phyloP scores from a whole-genome alignment of 2,888 invertebrate genomes.

The Matsumyia berberina region DNA sequence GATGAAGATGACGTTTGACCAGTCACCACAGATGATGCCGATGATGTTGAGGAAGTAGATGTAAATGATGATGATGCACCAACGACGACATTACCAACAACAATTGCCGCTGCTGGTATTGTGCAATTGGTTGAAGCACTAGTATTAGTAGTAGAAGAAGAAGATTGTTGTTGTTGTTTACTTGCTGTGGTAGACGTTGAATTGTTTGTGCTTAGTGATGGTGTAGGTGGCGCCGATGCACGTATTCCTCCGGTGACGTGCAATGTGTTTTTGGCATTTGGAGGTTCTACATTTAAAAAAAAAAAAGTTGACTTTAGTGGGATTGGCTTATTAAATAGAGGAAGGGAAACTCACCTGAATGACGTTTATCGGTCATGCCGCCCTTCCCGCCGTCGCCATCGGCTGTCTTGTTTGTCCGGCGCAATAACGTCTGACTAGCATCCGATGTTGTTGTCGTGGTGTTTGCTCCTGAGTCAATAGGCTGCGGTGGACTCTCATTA shows the following conservation, averaged over 20 bases:
- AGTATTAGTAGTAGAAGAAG: constrained; percentile 43
- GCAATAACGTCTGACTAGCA: constrained; percentile 78
- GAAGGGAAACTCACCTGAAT: constrained; percentile 77
- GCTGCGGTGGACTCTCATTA: constrained; percentile 84
- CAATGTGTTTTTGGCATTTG: constrained; percentile 78
- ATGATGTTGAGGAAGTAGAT: constrained; percentile 77
- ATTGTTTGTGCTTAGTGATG: constrained; percentile 64
- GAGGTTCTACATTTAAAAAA: constrained; percentile 77
- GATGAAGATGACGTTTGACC: constrained; percentile 69
- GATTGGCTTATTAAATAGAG: too few relatives aligned
- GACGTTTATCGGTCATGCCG: constrained; percentile 68
- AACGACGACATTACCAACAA: constrained; percentile 77
- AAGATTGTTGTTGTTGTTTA: constrained; percentile 49
- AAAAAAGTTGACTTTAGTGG: not conserved
- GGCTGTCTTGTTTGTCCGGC: constrained; percentile 73
- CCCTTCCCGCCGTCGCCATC: constrained; percentile 42
- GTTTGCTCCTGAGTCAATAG: constrained; percentile 58
- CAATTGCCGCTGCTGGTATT: constrained; percentile 76
- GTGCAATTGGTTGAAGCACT: constrained; percentile 66
- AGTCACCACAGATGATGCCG: constrained; percentile 77
- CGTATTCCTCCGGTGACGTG: constrained; percentile 66
- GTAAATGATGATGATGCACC: constrained; percentile 78
- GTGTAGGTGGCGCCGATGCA: constrained; percentile 78
- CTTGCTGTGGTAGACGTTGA: constrained; percentile 59
- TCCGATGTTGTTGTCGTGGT: constrained; percentile 58